Evolutionary conservation across 2,797 vertebrate genomes (phyloP), one percentile per base, ranked within the genome.

Genomic region (Siniperca undulata): DNA sequence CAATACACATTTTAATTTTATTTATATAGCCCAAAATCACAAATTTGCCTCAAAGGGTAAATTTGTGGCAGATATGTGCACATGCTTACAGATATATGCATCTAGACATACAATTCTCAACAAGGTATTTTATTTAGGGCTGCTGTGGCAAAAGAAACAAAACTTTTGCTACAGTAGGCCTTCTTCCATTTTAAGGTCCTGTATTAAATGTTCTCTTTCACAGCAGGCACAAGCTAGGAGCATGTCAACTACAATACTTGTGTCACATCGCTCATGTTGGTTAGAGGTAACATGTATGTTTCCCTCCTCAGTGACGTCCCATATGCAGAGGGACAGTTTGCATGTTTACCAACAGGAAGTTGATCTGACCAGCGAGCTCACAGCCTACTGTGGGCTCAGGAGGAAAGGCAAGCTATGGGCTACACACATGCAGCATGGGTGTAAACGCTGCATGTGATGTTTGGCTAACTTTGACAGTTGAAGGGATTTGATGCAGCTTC

Each of bases 271-370:
- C 46, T 60, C 24, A 20, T 75, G 74, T 61, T 42, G 27, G 42
- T 74, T 7, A 27, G 67, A 65, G 60, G 76, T 91, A 86, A 92
- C 77, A 0, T 64, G 58, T 85, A 66, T 83, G 83, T 93, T 11
- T 96, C 93, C 87, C 92, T 95, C 88, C 95, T 79, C 89, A 96
- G 96, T 96, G 96, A 95, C 91, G 83, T 94, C 93, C 86, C 91
- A 87, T 89, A 77, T 91, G 88, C 92, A 74, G 89, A 95, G 93
- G 91, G 93, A 94, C 89, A 95, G 93, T 95, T 77, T 96, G 68
- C 96, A 93, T 96, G 97, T 97, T 88, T 97, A 97, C 95, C 96
- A 97, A 72, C 97, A 97, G 95, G 95, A 97, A 84, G 96, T 97
- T 91, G 96, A 97, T 95, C 95, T 97, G 94, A 95, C 95, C 95